These are phyloP conservation scores for Cotesia congregata DNA, from an alignment of 2,888 invertebrate species.

Conservation along the genomic window DNA sequence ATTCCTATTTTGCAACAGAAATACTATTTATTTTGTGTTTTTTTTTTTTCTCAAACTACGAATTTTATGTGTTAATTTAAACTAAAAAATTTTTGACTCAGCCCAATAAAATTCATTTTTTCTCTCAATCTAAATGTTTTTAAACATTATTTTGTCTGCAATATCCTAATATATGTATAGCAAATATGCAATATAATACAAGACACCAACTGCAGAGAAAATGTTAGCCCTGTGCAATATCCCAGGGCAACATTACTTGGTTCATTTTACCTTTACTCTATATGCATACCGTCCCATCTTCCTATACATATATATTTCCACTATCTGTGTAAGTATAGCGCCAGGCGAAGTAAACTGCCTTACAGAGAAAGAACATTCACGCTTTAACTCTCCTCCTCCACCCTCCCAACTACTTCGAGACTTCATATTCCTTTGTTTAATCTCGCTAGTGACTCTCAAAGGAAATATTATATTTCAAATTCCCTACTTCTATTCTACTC, in stretches of 20 bases:
- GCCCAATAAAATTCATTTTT: no score
- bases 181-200: conserved; percentile 5
- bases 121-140: no score
- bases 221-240: conserved; percentile 9
- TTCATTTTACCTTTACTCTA: conserved; percentile 69
- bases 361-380: not conserved
- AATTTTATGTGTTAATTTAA: no score
- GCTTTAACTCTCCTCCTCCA: conserved; percentile 19
- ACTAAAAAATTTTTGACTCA: no score
- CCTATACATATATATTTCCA: conserved; percentile 38
- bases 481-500: not conserved
- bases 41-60: no score
- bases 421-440: conserved; percentile 59
- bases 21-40: no score
- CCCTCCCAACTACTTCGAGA: conserved; percentile 34
- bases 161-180: not conserved
- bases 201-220: conserved; percentile 11
- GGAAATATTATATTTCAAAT: conserved; percentile 27
- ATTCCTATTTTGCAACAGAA: no score
- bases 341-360: not conserved
- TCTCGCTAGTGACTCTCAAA: conserved; percentile 50
- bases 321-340: conserved; percentile 7
- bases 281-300: conserved; percentile 63
- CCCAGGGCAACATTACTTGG: conserved; percentile 52
- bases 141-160: not conserved